Evolutionary conservation across 2,797 vertebrate species (phyloP).

Genomic region (Cryptoprocta ferox): DNA sequence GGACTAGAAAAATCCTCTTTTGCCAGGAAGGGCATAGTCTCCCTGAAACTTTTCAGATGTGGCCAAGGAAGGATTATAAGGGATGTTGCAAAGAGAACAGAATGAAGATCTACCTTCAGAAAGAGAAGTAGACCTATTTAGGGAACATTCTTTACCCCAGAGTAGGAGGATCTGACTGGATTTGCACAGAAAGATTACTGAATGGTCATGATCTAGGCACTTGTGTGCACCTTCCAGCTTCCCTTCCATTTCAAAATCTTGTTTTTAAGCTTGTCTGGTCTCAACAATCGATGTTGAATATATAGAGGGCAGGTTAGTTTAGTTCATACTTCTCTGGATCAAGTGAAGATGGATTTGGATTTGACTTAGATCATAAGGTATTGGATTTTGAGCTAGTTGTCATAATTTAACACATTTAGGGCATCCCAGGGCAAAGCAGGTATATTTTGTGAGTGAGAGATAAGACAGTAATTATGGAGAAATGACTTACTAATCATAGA

Average conservation of each 20-base stretch:
- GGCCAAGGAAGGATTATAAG: not conserved
- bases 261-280: not conserved
- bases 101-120: not conserved
- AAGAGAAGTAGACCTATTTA: not conserved
- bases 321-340: not conserved
- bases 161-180: not conserved
- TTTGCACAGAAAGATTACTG: not conserved
- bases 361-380: not conserved
- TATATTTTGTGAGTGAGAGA: not conserved
- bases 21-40: not conserved
- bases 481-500: not conserved
- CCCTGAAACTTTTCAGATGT: not conserved
- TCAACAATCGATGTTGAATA: not conserved
- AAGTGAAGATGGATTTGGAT: not conserved
- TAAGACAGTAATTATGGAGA: not conserved
- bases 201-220: not conserved
- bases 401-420: not conserved
- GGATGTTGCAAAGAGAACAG: not conserved
- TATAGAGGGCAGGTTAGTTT: not conserved
- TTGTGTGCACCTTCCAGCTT: not conserved
- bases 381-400: not conserved
- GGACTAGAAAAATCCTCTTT: not conserved
- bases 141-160: not conserved
- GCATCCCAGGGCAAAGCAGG: rapidly evolving
- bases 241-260: not conserved